Base-by-base conservation (phyloP, 2,888 invertebrate species). In the Meteorus colon region DNA sequence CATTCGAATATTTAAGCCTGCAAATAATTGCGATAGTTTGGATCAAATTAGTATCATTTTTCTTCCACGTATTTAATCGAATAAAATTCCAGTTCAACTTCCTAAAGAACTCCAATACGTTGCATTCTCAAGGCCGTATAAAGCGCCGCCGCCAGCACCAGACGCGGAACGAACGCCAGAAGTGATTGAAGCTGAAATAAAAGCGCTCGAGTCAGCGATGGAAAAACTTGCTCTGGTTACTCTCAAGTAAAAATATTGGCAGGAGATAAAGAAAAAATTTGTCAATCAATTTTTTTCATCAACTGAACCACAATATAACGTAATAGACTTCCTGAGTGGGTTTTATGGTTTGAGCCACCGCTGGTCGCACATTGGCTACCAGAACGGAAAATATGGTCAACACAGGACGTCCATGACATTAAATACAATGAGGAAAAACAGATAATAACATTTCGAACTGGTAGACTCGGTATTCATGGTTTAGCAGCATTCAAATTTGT, bases 391-490 rank as follows among this genome's bases (percentile, higher is more conserved):
- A 77, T 90, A 62, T 96, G 96, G 96, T 94, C 94, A 0, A 93
- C 92, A 27, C 92, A 94, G 81, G 94, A 94, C 82, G 91, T 95
- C 8, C 95, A 95, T 83, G 96, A 96, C 80, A 92, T 93, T 76
- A 96, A 96, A 87, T 96, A 94, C 84, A 96, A 96, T 86, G 97
- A 97, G 86, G 96, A 96, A 84, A 95, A 96, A 84, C 93, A 95
- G 5, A 93, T 93, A 0, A 90, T 96, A 62, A 94, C 95, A 79
- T 96, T 96, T 84, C 91, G 96, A 71, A 94, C 94, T 0, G 95
- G 95, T 0, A 92, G 93, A 73, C 91, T 95, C 80, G 93, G 93
- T 73, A 81, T 86, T 24, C 88, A 88, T 67, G 96, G 94, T 0
- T 92, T 97, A 77, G 96, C 95, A 0, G 91, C 93, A 0, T 92